Conservation (phyloP, 2,888 invertebrate genomes). For the Drosophila longiperda region DNA sequence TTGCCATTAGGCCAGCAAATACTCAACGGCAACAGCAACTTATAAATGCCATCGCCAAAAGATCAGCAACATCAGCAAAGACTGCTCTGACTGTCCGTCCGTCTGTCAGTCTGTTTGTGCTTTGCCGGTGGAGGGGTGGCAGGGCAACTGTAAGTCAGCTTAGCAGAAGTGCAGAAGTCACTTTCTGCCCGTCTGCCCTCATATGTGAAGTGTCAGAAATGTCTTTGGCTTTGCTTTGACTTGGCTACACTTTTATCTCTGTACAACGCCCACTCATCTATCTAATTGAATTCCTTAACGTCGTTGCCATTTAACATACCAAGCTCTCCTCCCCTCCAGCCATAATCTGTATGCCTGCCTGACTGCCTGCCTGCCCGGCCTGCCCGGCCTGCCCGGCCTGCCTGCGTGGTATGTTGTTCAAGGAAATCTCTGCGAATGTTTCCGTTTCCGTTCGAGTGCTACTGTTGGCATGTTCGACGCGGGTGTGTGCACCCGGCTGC, state of each 20-base stretch:
- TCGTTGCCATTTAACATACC: conserved; percentile 4
- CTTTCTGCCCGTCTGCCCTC: conserved; percentile 60
- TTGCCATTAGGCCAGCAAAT: conserved; percentile 63
- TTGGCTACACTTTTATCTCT: conserved; percentile 74
- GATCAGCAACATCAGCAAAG: conserved; percentile 71
- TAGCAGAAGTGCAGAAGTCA: conserved; percentile 55
- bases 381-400: neutral
- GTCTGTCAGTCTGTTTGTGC: neutral
- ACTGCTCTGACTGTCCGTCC: neutral
- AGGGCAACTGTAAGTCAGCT: conserved; percentile 56
- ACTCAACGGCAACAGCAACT: conserved; percentile 47
- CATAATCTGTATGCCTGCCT: neutral
- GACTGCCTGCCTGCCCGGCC: neutral
- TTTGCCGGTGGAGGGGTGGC: neutral
- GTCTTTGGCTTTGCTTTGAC: conserved; percentile 64
- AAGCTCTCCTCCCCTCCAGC: neutral
- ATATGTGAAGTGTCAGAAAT: conserved; percentile 76
- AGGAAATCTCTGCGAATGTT: conserved; percentile 73
- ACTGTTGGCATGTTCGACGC: conserved; percentile 64
- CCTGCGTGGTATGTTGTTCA: conserved; percentile 46
- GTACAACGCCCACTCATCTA: conserved; percentile 70
- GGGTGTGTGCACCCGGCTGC: conserved; percentile 38
- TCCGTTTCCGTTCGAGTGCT: conserved; percentile 72
- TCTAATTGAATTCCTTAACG: conserved; percentile 79
- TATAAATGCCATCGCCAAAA: conserved; percentile 53